Evolutionary conservation across 2,888 invertebrate genomes (phyloP), one percentile per base, ranked within the genome.

Genomic region (Camponotus fellah): DNA sequence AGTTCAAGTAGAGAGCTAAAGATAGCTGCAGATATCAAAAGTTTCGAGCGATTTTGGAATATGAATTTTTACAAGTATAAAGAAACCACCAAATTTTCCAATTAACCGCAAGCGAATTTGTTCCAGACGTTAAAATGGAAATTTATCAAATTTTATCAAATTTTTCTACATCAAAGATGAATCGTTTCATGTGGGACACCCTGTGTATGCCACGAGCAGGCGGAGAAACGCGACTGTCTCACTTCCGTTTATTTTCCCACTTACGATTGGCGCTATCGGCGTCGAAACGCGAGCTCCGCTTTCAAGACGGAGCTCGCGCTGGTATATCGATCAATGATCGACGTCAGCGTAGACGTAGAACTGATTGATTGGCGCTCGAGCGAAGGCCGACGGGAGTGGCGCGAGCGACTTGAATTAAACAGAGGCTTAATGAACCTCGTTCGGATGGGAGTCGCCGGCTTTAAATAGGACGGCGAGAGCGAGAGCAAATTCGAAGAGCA

Each of bases 401-500:
- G 43, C 79, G 72, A 21, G 68, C 43, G 53, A 60, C 79, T 71
- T 79, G 79, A 79, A 79, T 79, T 79, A 71, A 79, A 79, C 79
- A 34, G 56, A 46, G 32, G 21, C 79, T 79, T 79, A 79, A 79
- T 79, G 79, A 79, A 79, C 34, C 72, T 60, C 79, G 21, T 46
- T 71, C 79, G 71, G 60, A 79, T 71, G 79, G 79, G 60, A 79
- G 79, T 46, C 60, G 79, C 34, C 72, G 72, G 79, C 79, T 79
- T 79, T 79, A 79, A 79, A 79, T 79, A 79, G 79, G 72, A 79
- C 79, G 46, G 71, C 60, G 56, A 60, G 43, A 71, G 71, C 56
- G 79, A 60, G 79, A 46, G 79, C 72, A 60, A 79, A 79, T 79
- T 79, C 71, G 79, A 79, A 79, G 79, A 79, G 79, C 79, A 79